phyloP scores from a whole-genome alignment of 2,113 vertebrate species.

The Pungitius pungitius region DNA sequence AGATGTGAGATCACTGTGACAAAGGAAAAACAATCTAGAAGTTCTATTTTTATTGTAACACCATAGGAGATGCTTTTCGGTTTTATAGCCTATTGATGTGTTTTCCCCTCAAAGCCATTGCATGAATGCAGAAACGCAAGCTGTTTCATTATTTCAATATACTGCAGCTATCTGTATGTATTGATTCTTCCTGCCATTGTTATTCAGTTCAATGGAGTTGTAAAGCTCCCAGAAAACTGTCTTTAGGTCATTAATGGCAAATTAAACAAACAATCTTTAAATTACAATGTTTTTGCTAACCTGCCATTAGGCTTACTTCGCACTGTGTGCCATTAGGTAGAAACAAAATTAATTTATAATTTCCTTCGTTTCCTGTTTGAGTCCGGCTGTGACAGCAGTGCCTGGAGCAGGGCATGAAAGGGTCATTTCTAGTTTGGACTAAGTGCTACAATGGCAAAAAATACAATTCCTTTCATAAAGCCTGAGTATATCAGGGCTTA shows the following conservation, averaged over 20 bases:
- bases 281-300: constrained; percentile 5
- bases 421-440: constrained; percentile 43
- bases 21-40: background rate
- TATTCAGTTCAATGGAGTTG: background rate
- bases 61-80: background rate
- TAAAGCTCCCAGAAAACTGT: constrained; percentile 16
- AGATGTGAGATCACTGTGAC: background rate
- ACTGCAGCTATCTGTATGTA: background rate
- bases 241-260: constrained; percentile 9
- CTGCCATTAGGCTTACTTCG: constrained; percentile 14
- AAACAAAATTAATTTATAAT: constrained; percentile 38
- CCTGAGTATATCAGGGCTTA: constrained; percentile 51
- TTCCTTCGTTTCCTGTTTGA: constrained; percentile 46
- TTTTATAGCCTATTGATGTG: background rate
- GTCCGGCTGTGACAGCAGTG: constrained; percentile 26
- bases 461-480: constrained; percentile 53
- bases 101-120: background rate
- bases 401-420: constrained; percentile 23
- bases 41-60: background rate
- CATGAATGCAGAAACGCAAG: background rate
- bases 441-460: constrained; percentile 40
- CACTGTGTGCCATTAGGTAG: constrained; percentile 18
- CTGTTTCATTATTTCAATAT: background rate
- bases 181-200: background rate
- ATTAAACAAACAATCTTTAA: constrained; percentile 6